Conservation (phyloP, 30 jellyfish, hydroid and myxozoan genomes). For the Turritopsis dohrnii region DNA sequence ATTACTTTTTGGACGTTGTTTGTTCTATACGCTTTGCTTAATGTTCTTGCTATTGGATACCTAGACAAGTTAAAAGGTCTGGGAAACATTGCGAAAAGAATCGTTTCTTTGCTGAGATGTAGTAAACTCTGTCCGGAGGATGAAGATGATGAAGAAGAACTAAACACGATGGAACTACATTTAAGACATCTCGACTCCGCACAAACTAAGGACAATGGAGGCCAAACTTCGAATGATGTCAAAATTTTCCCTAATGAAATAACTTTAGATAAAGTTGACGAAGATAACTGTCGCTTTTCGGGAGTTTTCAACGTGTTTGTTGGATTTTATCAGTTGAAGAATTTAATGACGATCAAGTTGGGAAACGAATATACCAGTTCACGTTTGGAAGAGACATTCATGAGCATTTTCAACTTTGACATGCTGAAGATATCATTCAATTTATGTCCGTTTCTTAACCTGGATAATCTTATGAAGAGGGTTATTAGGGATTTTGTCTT, state of each 20-base stretch:
- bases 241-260: neutral
- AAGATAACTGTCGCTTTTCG: neutral
- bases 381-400: neutral
- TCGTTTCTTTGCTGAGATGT: neutral
- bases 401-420: neutral
- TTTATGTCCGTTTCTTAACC: neutral
- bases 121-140: neutral
- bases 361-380: neutral
- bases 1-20: conserved; percentile 8
- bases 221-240: neutral
- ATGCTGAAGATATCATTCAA: neutral
- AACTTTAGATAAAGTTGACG: neutral
- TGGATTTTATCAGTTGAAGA: neutral
- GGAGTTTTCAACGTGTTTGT: neutral
- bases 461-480: neutral
- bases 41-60: neutral
- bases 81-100: neutral
- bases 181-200: neutral
- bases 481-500: neutral
- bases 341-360: neutral
- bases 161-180: neutral
- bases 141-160: neutral
- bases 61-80: neutral
- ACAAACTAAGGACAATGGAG: neutral
- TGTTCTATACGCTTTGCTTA: neutral